These are phyloP conservation scores for Halcyon chelicuti DNA, from an alignment of 2,797 vertebrate species.

Conservation along the genomic window DNA sequence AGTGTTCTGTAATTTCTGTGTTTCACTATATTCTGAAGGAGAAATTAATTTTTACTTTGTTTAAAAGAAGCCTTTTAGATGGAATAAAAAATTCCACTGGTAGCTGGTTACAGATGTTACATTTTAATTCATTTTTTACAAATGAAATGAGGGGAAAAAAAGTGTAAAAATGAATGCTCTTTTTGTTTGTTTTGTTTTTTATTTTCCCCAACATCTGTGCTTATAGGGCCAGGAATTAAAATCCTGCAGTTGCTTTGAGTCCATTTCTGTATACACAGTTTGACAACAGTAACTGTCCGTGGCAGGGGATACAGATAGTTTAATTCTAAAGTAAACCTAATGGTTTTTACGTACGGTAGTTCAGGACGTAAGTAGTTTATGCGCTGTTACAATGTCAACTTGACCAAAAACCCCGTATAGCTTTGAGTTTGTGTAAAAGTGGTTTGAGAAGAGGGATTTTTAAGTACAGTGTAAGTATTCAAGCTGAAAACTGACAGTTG, in stretches of 20 bases:
- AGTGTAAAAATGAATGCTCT: neutral
- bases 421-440: neutral
- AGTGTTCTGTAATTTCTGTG: neutral
- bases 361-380: neutral
- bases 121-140: neutral
- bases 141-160: accelerated
- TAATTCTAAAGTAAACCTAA: neutral
- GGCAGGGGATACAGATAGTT: neutral
- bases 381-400: neutral
- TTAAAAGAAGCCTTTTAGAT: neutral
- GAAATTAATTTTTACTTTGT: neutral
- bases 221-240: neutral
- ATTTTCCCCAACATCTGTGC: neutral
- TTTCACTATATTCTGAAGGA: neutral
- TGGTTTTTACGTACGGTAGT: neutral
- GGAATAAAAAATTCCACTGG: neutral
- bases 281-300: neutral
- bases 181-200: neutral
- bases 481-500: neutral
- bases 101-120: neutral
- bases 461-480: neutral
- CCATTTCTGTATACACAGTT: neutral
- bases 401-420: neutral
- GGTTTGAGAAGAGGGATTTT: neutral
- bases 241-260: neutral